Percentiles rank a stretch among this genome's conserved stretches.
Conservation (phyloP, 1,140 invertebrate species). For the Argopecten irradians region DNA sequence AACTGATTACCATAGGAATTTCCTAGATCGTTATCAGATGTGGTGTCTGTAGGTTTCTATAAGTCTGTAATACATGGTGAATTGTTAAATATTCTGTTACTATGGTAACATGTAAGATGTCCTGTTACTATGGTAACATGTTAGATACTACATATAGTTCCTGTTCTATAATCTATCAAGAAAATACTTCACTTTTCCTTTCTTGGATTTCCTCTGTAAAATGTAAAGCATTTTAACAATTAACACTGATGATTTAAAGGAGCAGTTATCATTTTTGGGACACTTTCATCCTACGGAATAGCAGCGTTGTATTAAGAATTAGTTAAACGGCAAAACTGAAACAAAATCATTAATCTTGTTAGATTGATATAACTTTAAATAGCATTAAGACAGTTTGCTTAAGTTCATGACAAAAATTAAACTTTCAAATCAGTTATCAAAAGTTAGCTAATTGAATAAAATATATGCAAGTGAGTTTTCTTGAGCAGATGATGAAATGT, state of each 20-base stretch:
- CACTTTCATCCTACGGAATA: neutral
- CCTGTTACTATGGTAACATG: neutral
- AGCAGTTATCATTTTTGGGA: neutral
- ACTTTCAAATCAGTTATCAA: neutral
- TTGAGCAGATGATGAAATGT: neutral
- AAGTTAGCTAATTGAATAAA: neutral
- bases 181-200: neutral
- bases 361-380: no score
- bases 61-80: no score
- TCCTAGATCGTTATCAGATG: no score
- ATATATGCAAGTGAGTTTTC: neutral
- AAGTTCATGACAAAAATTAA: no score
- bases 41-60: neutral
- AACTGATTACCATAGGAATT: no score
- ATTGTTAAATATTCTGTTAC: no score
- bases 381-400: no score
- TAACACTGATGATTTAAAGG: no score
- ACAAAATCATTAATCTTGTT: neutral
- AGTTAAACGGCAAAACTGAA: neutral
- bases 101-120: neutral
- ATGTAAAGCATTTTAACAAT: neutral
- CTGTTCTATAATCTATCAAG: neutral
- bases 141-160: neutral
- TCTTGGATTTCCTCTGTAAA: conserved; percentile 11
- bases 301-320: neutral